These are phyloP conservation scores for Pachydiplax longipennis DNA, from an alignment of 2,888 invertebrate species.

Conservation along the genomic window DNA sequence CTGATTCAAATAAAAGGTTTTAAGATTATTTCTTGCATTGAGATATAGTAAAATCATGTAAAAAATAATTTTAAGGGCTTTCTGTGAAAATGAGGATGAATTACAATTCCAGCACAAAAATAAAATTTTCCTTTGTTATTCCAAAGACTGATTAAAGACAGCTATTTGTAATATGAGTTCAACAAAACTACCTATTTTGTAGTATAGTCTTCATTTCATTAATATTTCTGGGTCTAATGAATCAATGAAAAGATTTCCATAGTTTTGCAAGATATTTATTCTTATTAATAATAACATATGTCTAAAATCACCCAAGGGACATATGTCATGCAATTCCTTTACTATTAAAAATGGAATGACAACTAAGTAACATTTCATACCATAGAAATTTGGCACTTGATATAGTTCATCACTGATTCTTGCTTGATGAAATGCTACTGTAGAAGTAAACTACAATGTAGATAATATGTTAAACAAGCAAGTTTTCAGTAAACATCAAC, in stretches of 20 bases:
- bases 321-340: background rate
- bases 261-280: constrained; percentile 4
- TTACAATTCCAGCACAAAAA: too few relatives aligned
- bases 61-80: too few relatives aligned
- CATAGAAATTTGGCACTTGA: constrained; percentile 23
- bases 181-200: too few relatives aligned
- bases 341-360: constrained; percentile 24
- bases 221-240: too few relatives aligned
- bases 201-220: too few relatives aligned
- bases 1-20: too few relatives aligned
- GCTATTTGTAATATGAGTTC: too few relatives aligned
- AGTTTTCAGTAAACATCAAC: background rate
- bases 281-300: constrained; percentile 5
- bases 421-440: constrained; percentile 19
- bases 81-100: too few relatives aligned
- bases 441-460: constrained; percentile 3
- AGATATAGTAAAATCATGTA: too few relatives aligned
- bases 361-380: constrained; percentile 25
- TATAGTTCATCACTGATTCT: background rate
- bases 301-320: constrained; percentile 13
- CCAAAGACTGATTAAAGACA: too few relatives aligned
- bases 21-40: too few relatives aligned
- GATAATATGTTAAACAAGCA: constrained; percentile 8
- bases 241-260: background rate
- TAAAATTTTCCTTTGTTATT: too few relatives aligned